Evolutionary conservation across 1,140 invertebrate species (phyloP).

Genomic region (Panagrolaimus sp.): DNA sequence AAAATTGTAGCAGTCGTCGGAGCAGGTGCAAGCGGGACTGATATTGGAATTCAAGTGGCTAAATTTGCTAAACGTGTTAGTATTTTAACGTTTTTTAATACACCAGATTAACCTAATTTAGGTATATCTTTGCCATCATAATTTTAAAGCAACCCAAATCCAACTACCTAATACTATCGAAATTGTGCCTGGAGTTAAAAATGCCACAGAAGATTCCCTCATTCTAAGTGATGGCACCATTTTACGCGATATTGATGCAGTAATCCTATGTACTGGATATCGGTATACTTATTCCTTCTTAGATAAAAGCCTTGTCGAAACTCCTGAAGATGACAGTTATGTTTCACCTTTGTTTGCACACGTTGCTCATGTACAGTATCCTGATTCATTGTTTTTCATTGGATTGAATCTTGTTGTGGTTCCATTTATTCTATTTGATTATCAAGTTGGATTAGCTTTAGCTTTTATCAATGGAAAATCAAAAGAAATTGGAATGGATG

Average conservation of each 20-base stretch:
- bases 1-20: background rate
- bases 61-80: background rate
- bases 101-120: background rate
- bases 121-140: slow-evolving; percentile 3
- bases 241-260: background rate
- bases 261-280: slow-evolving; percentile 4
- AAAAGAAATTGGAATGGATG: background rate
- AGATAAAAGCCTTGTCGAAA: background rate
- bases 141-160: background rate
- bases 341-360: background rate
- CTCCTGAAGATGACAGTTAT: slow-evolving; percentile 5
- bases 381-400: background rate
- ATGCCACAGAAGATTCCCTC: background rate
- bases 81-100: background rate
- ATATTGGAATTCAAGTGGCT: slow-evolving; percentile 6
- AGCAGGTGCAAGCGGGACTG: background rate
- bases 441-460: slow-evolving; percentile 13
- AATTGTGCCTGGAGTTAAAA: background rate
- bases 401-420: background rate
- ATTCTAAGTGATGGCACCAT: background rate
- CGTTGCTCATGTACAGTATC: slow-evolving; percentile 8
- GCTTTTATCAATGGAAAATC: slow-evolving; percentile 1
- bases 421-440: slow-evolving; percentile 2
- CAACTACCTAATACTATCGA: background rate
- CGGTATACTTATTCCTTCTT: background rate